These are phyloP conservation scores for Bombus huntii DNA, from an alignment of 1,140 invertebrate genomes.

Conservation along the genomic window DNA sequence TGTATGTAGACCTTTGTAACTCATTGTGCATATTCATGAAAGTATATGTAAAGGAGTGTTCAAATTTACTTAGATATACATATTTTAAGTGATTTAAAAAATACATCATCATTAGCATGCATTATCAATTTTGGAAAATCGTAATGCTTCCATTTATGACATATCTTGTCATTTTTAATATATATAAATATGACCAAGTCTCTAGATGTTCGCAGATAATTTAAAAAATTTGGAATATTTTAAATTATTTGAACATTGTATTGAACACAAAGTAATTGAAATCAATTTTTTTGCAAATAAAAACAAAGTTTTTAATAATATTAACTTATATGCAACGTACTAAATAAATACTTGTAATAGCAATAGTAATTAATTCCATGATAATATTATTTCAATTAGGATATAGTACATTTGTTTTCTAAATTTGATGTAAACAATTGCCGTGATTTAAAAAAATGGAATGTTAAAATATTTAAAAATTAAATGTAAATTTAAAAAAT, in stretches of 20 bases:
- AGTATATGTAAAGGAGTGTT: constrained; percentile 34
- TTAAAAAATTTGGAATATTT: constrained; percentile 29
- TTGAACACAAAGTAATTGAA: constrained; percentile 8
- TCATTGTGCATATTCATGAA: not conserved
- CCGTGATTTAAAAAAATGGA: constrained; percentile 4
- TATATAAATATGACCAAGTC: constrained; percentile 35
- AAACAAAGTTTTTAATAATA: constrained; percentile 23
- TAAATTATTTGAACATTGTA: constrained; percentile 21
- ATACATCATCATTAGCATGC: constrained; percentile 28
- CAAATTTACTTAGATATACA: constrained; percentile 30
- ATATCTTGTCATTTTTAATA: constrained; percentile 49
- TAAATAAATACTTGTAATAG: constrained; percentile 16
- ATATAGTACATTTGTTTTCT: constrained; percentile 13
- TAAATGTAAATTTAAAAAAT: not conserved
- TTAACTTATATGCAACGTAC: constrained; percentile 10
- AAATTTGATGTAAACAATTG: not conserved
- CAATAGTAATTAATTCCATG: constrained; percentile 7
- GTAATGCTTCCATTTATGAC: constrained; percentile 53
- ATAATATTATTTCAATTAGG: constrained; percentile 42
- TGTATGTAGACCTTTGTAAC: too few species aligned
- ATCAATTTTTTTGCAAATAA: constrained; percentile 33
- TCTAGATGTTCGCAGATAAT: constrained; percentile 16
- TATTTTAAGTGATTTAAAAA: constrained; percentile 33
- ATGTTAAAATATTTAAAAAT: constrained; percentile 19
- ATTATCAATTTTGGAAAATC: constrained; percentile 44